Base-by-base conservation (phyloP, 2,113 vertebrate species). In the Melanocharis versteri region DNA sequence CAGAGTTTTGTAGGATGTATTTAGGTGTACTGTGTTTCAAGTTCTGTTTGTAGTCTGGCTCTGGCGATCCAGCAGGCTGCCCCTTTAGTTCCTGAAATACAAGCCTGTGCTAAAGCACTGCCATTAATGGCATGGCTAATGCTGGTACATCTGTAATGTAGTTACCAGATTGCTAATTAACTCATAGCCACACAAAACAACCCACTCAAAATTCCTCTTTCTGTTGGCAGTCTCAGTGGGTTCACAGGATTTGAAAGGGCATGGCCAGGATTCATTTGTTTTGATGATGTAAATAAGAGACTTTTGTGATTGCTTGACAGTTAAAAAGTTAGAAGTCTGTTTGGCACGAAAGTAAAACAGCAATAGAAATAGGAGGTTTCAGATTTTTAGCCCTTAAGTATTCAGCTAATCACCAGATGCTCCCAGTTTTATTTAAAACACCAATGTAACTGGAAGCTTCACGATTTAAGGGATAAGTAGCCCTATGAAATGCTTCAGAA, bases 361-460 rank as follows among this genome's bases (percentile, higher is more conserved):
- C 33, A 30, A 8, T 28, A 82, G 70, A 68, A 84, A n/a, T 42
- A 62, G 47, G 37, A 53, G 31, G 11, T 68, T 87, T 66, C 28
- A 57, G 17, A 15, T 42, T 82, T 90, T 89, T 70, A 50, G n/a
- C 16, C n/a, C 7, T 61, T 48, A 56, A 26, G 2, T 57, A 33
- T 57, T 84, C 33, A 30, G 16, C 1, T 73, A 13, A 44, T 78
- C 30, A 27, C 6, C n/a, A 64, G 2, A 30, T 66, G 13, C 44
- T 66, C 37, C 24, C 40, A 44, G 17, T 79, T 91, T 72, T 76
- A 19, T 60, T 73, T 72, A 40, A 81, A 83, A 56, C 13, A 42
- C 11, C 0, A 0, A 4, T 70, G 7, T 3, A 73, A 70, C 9
- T 2, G 2, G 3, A 56, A 15, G 3, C 40, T 69, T 70, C 31